Conservation (phyloP, 2,888 invertebrate genomes). For the Apotomis capreana region DNA sequence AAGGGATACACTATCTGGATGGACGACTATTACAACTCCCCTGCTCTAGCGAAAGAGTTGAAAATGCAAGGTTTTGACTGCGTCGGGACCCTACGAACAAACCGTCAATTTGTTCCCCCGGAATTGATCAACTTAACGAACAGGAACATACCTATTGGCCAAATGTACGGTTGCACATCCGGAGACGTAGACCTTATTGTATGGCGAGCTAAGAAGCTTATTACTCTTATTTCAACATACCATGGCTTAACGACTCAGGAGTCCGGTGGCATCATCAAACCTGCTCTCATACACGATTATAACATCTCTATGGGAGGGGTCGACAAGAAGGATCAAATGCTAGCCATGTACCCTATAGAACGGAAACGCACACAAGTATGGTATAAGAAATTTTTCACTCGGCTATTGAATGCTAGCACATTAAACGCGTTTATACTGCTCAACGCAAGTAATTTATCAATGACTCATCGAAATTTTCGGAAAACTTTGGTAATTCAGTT, state of each 20-base stretch:
- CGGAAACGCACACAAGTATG: not conserved
- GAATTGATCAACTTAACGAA: slow-evolving; percentile 10
- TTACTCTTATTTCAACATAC: slow-evolving; percentile 20
- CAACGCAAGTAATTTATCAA: not conserved
- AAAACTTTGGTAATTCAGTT: slow-evolving; percentile 2
- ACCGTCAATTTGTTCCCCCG: slow-evolving; percentile 45
- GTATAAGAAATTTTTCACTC: slow-evolving; percentile 17
- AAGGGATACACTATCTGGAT: slow-evolving; percentile 44
- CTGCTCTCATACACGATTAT: slow-evolving; percentile 9
- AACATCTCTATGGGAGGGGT: slow-evolving; percentile 17
- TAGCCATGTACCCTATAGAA: slow-evolving; percentile 21
- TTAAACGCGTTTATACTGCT: not conserved
- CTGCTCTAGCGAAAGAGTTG: slow-evolving; percentile 44
- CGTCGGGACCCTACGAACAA: slow-evolving; percentile 46
- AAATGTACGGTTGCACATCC: slow-evolving; percentile 10
- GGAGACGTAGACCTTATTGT: slow-evolving; percentile 12
- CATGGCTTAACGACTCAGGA: slow-evolving; percentile 11
- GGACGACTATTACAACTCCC: slow-evolving; percentile 47
- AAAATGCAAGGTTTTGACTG: slow-evolving; percentile 46
- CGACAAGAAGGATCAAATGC: slow-evolving; percentile 9
- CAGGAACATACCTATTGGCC: slow-evolving; percentile 9
- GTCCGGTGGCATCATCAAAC: not conserved
- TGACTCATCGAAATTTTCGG: slow-evolving; percentile 3
- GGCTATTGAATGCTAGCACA: slow-evolving; percentile 15
- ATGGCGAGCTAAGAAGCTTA: slow-evolving; percentile 5